Evolutionary conservation across 2,888 invertebrate genomes (phyloP).

Genomic region (Lobophora halterata): DNA sequence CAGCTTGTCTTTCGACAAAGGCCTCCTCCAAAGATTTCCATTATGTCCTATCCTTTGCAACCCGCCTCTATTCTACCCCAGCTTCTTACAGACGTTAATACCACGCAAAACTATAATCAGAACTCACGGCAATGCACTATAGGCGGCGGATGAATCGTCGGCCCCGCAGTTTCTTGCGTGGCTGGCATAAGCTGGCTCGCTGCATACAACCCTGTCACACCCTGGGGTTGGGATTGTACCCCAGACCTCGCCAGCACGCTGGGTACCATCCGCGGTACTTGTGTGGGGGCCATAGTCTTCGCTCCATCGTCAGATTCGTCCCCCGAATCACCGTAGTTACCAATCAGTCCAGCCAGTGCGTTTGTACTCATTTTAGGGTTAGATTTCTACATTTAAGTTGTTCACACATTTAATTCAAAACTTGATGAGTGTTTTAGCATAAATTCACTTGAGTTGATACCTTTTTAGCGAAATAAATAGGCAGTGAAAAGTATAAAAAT

Average conservation of each 20-base stretch:
- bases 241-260: conserved; percentile 15
- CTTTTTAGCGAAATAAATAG: too few species aligned
- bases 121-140: conserved; percentile 71
- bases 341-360: conserved; percentile 60
- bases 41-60: too few species aligned
- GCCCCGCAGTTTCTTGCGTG: conserved; percentile 7
- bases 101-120: neutral
- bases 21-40: too few species aligned
- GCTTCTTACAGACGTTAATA: too few species aligned
- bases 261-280: conserved; percentile 16
- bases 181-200: too few species aligned
- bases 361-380: conserved; percentile 61
- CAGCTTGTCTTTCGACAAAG: too few species aligned
- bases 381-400: conserved; percentile 8
- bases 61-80: too few species aligned
- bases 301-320: conserved; percentile 59
- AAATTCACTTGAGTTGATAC: too few species aligned
- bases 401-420: neutral
- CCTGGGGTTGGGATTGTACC: conserved; percentile 15
- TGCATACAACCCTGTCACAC: too few species aligned
- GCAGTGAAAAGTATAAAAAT: too few species aligned
- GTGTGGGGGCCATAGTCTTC: conserved; percentile 15
- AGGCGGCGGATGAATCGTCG: conserved; percentile 61
- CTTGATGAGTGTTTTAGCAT: too few species aligned
- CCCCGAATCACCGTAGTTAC: conserved; percentile 68